Conservation (phyloP, 2,888 invertebrate species). For the Beris chalybata region DNA sequence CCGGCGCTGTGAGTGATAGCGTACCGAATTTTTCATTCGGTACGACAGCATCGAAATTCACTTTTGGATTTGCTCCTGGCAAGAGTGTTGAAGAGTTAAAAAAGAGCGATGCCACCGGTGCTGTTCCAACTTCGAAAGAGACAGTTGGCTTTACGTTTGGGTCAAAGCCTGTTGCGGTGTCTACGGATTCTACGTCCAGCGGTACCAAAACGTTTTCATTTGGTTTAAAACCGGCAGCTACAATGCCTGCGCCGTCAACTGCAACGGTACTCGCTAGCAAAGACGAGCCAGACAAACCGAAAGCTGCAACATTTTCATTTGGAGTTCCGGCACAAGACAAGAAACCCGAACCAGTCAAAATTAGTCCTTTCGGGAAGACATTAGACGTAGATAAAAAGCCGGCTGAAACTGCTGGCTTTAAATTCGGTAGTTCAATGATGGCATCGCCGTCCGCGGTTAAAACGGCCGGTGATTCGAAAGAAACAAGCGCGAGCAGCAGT, state of each 20-base stretch:
- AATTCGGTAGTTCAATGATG: neutral
- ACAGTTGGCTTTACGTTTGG: slow-evolving; percentile 25
- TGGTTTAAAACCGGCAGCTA: slow-evolving; percentile 33
- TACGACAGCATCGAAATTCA: slow-evolving; percentile 47
- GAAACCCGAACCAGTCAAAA: neutral
- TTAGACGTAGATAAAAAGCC: slow-evolving; percentile 23
- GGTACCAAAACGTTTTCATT: slow-evolving; percentile 14
- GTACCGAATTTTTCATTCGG: slow-evolving; percentile 49
- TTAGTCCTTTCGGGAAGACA: slow-evolving; percentile 1
- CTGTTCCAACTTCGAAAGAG: neutral
- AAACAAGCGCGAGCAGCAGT: slow-evolving; percentile 8
- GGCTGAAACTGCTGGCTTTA: slow-evolving; percentile 30
- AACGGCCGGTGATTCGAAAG: neutral
- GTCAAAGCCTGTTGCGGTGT: slow-evolving; percentile 4
- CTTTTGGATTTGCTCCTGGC: slow-evolving; percentile 49
- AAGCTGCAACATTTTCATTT: slow-evolving; percentile 37
- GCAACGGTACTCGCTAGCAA: neutral
- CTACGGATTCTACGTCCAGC: slow-evolving; percentile 3
- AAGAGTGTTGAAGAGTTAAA: slow-evolving; percentile 42
- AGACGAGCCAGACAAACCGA: slow-evolving; percentile 17
- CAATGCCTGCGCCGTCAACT: slow-evolving; percentile 6
- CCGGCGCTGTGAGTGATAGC: slow-evolving; percentile 48
- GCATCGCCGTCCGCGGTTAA: neutral
- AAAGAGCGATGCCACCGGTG: slow-evolving; percentile 3
- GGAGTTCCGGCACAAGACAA: slow-evolving; percentile 25